Evolutionary conservation across 2,113 vertebrate species (phyloP).

Genomic region (Hiodon tergisus): DNA sequence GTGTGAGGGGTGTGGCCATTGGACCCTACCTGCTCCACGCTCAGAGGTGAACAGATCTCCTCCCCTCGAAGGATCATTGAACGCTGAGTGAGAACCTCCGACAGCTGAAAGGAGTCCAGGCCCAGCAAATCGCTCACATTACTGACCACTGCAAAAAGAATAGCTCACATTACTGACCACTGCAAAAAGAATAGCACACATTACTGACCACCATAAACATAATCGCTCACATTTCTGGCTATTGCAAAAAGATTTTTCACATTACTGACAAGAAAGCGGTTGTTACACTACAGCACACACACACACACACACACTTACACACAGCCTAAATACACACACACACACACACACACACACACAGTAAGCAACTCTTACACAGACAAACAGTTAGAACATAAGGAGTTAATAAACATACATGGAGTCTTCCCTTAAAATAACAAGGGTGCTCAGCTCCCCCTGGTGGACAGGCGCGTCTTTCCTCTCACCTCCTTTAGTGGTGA

Average conservation of each 20-base stretch:
- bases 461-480: no score
- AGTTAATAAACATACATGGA: not conserved
- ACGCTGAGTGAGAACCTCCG: conserved; percentile 84
- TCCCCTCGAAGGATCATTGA: conserved; percentile 89
- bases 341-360: not conserved
- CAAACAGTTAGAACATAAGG: no score
- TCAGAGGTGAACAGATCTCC: conserved; percentile 89
- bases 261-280: no score
- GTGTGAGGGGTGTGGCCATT: not conserved
- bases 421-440: not conserved
- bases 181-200: not conserved
- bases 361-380: not conserved
- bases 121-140: conserved; percentile 81
- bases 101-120: conserved; percentile 80
- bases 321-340: not conserved
- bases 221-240: not conserved
- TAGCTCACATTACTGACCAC: not conserved
- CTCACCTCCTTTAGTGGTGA: conserved; percentile 81
- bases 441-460: no score
- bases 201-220: not conserved
- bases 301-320: conserved; percentile 3
- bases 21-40: conserved; percentile 77
- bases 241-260: no score
- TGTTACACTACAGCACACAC: conserved; percentile 1
- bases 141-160: conserved; percentile 28